phyloP scores from a whole-genome alignment of 2,888 invertebrate species.

The Synanthedon tipuliformis region DNA sequence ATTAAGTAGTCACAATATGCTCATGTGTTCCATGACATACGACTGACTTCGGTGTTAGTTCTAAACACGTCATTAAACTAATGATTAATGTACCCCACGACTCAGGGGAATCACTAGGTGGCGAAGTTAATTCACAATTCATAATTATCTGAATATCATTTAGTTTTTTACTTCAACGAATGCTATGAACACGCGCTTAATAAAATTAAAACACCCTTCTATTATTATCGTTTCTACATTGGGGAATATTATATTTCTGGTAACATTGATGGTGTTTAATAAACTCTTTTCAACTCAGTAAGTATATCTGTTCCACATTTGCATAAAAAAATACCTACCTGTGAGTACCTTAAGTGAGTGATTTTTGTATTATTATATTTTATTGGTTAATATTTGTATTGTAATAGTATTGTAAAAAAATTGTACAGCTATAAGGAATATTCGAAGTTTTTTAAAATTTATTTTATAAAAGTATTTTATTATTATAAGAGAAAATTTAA shows the following conservation, averaged over 20 bases:
- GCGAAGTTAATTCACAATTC: slow-evolving; percentile 43
- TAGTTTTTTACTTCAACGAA: slow-evolving; percentile 10
- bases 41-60: slow-evolving; percentile 12
- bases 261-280: too few species aligned
- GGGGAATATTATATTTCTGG: background rate
- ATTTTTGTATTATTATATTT: too few species aligned
- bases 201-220: slow-evolving; percentile 21
- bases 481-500: too few species aligned
- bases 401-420: too few species aligned
- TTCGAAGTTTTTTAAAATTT: too few species aligned
- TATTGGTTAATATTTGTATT: too few species aligned
- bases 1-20: slow-evolving; percentile 25
- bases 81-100: slow-evolving; percentile 42
- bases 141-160: slow-evolving; percentile 32
- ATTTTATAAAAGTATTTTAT: too few species aligned
- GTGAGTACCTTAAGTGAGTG: too few species aligned
- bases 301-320: too few species aligned
- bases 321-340: too few species aligned
- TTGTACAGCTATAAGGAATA: too few species aligned
- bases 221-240: background rate
- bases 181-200: slow-evolving; percentile 11
- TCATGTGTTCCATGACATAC: slow-evolving; percentile 6
- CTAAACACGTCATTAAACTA: slow-evolving; percentile 36
- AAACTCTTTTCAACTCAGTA: too few species aligned
- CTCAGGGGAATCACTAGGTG: slow-evolving; percentile 41